phyloP scores from a whole-genome alignment of 2,113 vertebrate genomes.

The Mirounga angustirostris region DNA sequence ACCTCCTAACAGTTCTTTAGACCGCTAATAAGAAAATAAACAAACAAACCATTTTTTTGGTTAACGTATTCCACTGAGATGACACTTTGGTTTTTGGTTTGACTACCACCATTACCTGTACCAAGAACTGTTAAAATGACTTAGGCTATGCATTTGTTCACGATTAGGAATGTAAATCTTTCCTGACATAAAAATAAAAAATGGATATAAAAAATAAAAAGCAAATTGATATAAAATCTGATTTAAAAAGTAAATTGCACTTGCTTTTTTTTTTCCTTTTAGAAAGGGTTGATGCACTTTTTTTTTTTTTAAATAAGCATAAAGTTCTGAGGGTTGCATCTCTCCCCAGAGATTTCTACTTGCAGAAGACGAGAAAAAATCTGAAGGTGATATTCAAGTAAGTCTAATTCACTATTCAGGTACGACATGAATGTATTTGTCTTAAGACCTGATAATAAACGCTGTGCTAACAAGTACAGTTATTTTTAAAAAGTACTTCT shows the following conservation, averaged over 20 bases:
- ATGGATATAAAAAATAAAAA: neutral
- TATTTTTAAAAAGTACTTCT: conserved; percentile 43
- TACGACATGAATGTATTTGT: neutral
- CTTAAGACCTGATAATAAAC: neutral
- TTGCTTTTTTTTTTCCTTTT: neutral
- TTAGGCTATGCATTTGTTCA: neutral
- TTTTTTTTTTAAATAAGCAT: conserved; percentile 27
- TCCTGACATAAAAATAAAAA: neutral
- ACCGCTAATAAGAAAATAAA: neutral
- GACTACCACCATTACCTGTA: neutral
- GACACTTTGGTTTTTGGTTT: neutral
- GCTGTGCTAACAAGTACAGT: neutral
- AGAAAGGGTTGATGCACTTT: neutral
- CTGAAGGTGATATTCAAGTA: neutral
- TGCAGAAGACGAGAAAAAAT: neutral
- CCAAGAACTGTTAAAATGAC: neutral
- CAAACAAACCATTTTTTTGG: neutral
- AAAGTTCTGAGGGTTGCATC: neutral
- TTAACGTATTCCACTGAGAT: neutral
- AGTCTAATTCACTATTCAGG: neutral
- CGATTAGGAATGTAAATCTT: neutral
- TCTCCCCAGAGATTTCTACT: neutral
- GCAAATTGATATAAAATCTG: neutral
- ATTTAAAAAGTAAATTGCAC: neutral
- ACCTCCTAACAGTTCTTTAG: neutral